Percentiles rank a stretch among this genome's conserved stretches.
These are phyloP conservation scores for Hipparchia sbordonii DNA, from an alignment of 2,888 invertebrate genomes.

Conservation along the genomic window DNA sequence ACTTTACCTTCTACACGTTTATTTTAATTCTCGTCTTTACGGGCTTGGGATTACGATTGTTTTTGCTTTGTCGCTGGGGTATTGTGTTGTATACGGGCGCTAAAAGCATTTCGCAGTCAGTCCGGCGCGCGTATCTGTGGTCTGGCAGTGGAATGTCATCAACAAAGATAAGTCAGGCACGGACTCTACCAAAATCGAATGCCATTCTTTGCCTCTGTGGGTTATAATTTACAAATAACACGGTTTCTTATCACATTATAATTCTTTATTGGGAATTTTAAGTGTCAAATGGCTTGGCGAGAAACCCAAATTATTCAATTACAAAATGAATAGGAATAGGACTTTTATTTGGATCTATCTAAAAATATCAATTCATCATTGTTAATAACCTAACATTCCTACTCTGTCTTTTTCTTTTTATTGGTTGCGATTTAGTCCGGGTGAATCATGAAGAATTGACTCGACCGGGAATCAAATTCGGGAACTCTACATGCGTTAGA, in stretches of 20 bases:
- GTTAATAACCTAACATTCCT: not conserved
- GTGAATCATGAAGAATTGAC: not conserved
- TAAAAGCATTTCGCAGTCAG: constrained; percentile 82
- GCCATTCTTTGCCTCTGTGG: constrained; percentile 16
- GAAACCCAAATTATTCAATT: constrained; percentile 39
- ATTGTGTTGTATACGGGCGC: constrained; percentile 68
- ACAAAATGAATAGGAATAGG: not conserved
- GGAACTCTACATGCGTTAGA: no score
- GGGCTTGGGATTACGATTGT: constrained; percentile 41
- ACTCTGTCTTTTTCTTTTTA: not conserved
- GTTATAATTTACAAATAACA: not conserved
- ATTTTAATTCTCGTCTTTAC: constrained; percentile 49
- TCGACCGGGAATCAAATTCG: not conserved
- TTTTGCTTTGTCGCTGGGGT: constrained; percentile 44
- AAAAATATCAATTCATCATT: not conserved
- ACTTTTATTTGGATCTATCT: not conserved
- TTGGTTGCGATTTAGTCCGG: not conserved
- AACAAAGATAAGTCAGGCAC: constrained; percentile 75
- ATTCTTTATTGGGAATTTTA: constrained; percentile 14
- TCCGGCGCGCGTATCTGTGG: constrained; percentile 78
- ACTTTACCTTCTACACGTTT: constrained; percentile 43
- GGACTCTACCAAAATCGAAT: constrained; percentile 49
- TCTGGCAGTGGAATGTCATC: constrained; percentile 79
- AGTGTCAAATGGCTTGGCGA: not conserved
- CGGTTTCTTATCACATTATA: constrained; percentile 10